These are phyloP conservation scores for Trachops cirrhosus DNA, from an alignment of 2,797 vertebrate species.

Conservation along the genomic window DNA sequence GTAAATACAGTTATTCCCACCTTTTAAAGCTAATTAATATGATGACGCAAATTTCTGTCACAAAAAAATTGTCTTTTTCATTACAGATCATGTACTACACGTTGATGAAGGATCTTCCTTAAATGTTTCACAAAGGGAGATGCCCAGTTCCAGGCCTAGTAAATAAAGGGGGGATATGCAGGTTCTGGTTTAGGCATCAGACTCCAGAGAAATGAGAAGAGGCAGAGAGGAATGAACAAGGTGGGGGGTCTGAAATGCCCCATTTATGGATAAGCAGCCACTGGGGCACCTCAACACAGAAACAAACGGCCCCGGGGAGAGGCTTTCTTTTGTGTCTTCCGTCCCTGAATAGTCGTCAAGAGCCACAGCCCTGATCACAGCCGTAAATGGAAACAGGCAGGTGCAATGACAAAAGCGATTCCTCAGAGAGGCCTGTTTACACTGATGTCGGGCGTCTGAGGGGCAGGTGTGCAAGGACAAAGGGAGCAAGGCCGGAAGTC, in stretches of 20 bases:
- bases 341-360: neutral
- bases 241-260: neutral
- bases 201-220: neutral
- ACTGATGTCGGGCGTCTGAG: neutral
- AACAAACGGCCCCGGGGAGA: neutral
- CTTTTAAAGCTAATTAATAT: neutral
- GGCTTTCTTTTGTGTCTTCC: constrained; percentile 24
- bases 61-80: neutral
- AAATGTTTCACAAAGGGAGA: neutral
- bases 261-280: neutral
- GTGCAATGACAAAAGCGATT: neutral
- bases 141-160: neutral
- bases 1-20: neutral
- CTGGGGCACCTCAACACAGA: neutral
- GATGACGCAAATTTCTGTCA: neutral
- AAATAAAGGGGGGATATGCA: neutral
- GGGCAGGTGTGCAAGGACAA: neutral
- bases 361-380: constrained; percentile 2
- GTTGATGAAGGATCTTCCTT: neutral
- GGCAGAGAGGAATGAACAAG: neutral
- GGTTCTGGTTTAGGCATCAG: neutral
- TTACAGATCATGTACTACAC: neutral
- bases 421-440: neutral
- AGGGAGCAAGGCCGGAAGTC: neutral
- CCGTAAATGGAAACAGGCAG: neutral